These are phyloP conservation scores for Leptobrachium ailaonicum DNA, from an alignment of 2,113 vertebrate species.

Conservation along the genomic window DNA sequence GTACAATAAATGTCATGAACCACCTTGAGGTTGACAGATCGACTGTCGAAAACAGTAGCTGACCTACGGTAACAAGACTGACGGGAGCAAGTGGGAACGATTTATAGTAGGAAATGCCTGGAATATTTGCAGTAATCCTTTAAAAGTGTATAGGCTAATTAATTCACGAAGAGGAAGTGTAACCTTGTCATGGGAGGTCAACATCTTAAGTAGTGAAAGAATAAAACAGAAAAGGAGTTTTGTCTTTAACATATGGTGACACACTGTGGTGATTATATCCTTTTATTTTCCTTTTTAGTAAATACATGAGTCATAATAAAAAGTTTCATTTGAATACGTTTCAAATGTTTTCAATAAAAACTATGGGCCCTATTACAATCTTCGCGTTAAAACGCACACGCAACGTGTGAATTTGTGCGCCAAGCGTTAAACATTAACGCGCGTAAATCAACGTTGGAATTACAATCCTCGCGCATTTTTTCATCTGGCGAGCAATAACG, in stretches of 20 bases:
- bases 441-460: no score
- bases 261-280: no score
- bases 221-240: neutral
- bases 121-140: constrained; percentile 1
- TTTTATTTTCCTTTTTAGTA: no score
- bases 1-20: neutral
- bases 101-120: neutral
- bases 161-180: neutral
- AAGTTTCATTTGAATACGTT: no score
- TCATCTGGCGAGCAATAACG: no score
- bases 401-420: no score
- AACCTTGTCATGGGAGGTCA: neutral
- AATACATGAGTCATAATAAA: no score
- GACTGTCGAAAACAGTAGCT: neutral
- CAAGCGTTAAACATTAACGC: no score
- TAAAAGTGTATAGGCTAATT: neutral
- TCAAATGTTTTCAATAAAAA: no score
- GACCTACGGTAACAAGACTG: neutral
- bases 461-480: no score
- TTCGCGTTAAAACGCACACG: no score
- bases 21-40: neutral
- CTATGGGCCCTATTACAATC: no score
- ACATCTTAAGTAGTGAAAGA: neutral
- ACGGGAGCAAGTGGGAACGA: neutral
- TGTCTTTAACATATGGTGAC: neutral